Percentiles rank a stretch among this genome's conserved stretches.
Evolutionary conservation across 2,888 invertebrate species (phyloP).

Genomic region (Orchesella flavescens): DNA sequence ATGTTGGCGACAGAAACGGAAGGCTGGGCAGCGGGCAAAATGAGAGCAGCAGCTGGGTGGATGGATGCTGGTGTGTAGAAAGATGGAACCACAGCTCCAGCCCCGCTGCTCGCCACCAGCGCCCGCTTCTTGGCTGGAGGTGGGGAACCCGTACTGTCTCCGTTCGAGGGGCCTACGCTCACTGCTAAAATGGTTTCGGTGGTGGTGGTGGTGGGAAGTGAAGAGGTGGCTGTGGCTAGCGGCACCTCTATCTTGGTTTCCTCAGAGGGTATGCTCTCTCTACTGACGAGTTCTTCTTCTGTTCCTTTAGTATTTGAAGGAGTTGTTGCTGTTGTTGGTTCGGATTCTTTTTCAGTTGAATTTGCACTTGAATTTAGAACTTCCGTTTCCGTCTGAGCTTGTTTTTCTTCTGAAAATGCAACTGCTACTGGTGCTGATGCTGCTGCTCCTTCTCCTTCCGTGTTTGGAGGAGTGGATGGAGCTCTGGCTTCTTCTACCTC

Average conservation of each 20-base stretch:
- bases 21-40: slow-evolving; percentile 24
- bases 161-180: slow-evolving; percentile 41
- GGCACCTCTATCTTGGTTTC: background rate
- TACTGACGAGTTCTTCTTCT: slow-evolving; percentile 2
- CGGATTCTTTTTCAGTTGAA: too few relatives aligned
- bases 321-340: too few relatives aligned
- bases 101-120: slow-evolving; percentile 38
- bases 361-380: too few relatives aligned
- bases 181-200: slow-evolving; percentile 43
- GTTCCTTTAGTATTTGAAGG: background rate
- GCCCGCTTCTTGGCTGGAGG: slow-evolving; percentile 47
- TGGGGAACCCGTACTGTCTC: slow-evolving; percentile 59
- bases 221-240: background rate
- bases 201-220: background rate
- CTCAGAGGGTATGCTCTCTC: background rate
- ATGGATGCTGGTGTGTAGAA: slow-evolving; percentile 43
- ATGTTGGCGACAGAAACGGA: background rate
- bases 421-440: background rate
- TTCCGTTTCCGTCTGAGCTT: slow-evolving; percentile 1
- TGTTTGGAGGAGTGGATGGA: background rate
- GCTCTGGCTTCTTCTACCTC: too few relatives aligned
- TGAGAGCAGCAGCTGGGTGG: slow-evolving; percentile 39
- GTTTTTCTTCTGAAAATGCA: background rate
- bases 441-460: background rate
- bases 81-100: slow-evolving; percentile 27